Base-by-base conservation (phyloP, 2,797 vertebrate species). In the Darevskia mixta region DNA sequence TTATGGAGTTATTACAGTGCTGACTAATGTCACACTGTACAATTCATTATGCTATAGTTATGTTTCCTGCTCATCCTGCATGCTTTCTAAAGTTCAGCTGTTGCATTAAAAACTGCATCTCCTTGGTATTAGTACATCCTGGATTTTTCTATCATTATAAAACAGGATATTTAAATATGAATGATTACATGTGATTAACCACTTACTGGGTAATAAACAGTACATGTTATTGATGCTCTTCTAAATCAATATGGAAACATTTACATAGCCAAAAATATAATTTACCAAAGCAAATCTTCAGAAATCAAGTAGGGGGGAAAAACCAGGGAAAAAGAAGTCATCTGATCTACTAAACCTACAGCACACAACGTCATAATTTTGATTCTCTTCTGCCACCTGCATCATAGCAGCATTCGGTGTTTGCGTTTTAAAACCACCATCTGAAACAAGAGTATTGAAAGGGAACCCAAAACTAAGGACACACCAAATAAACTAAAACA, bases 81-180 rank as follows among this genome's bases (percentile, higher is more conserved):
- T 32, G 75, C 32, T 73, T 83, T 61, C 67, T 35, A 73, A 64
- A 73, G 18, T 35, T 84, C 27, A 55, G 73, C 20, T 45, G 73
- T 64, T 89, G 5, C 13, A 41, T n/a, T 13, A 78, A 72, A 80
- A 82, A 17, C 0, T 49, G 13, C 18, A 29, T 78, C 41, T 66
- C 15, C 23, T 82, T 71, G 13, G 18, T 41, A 61, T 76, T 27
- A 55, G 6, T 41, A 23, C 1, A 78, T 41, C 29, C 2, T 32
- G 29, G 35, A 83, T 83, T 69, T 69, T 83, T 38, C 43, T 10
- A n/a, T 83, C 69, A 83, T 32, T 78, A 35, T 61, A 84, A 85
- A 32, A 71, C 5, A 55, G 27, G 9, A 25, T 61, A 66, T 43
- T 72, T 5, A 72, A 64, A 73, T 72, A 83, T 79, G 82, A 86